Evolutionary conservation across 2,113 vertebrate genomes (phyloP).

Genomic region (Tursiops truncatus): DNA sequence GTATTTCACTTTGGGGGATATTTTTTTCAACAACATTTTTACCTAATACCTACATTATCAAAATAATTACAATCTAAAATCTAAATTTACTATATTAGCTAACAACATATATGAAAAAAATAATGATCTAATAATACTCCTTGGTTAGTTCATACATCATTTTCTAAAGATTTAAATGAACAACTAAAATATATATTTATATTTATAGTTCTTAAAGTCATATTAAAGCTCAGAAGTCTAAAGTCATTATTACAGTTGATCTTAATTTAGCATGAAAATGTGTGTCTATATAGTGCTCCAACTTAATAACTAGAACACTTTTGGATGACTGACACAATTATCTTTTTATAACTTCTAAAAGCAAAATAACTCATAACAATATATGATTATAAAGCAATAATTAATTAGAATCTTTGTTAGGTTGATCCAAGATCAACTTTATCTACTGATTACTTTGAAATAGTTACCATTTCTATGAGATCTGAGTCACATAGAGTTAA

Average conservation of each 20-base stretch:
- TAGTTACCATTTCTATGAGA: background rate
- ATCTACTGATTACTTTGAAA: background rate
- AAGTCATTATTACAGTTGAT: background rate
- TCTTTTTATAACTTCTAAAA: slow-evolving; percentile 5
- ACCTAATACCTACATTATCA: background rate
- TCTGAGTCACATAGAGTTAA: background rate
- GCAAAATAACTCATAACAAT: background rate
- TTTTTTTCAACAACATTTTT: background rate
- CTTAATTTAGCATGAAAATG: background rate
- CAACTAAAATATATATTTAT: background rate
- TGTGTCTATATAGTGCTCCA: background rate
- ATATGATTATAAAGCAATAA: background rate
- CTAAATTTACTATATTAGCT: background rate
- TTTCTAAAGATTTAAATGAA: slow-evolving; percentile 44
- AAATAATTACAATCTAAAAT: slow-evolving; percentile 23
- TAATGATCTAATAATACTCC: background rate
- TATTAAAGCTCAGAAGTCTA: background rate
- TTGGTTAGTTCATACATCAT: background rate
- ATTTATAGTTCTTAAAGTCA: slow-evolving; percentile 44
- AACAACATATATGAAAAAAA: background rate
- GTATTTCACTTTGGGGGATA: background rate
- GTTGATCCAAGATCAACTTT: background rate
- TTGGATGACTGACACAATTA: background rate
- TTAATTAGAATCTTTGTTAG: background rate
- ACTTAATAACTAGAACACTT: background rate